Evolutionary conservation across 2,113 vertebrate species (phyloP), one percentile per base, ranked within the genome.

Genomic region (Hipposideros armiger): DNA sequence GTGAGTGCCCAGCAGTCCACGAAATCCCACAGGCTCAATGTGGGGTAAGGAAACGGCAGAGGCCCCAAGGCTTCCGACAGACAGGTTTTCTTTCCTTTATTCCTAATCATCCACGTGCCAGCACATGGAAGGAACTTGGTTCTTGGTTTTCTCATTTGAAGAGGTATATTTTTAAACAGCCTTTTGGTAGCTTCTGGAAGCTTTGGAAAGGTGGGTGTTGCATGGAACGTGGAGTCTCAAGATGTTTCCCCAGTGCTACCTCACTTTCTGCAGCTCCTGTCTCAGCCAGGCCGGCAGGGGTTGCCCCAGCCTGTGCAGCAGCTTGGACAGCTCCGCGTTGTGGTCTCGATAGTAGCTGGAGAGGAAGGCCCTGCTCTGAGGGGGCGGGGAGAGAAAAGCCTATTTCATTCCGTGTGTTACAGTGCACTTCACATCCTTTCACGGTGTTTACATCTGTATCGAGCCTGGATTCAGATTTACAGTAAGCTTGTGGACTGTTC

Each of bases 241-340:
- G 95, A 87, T 64, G 74, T 40, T 93, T 97, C 40, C 97, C 92
- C 93, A 89, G 47, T 97, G 98, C 98, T 98, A 98, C 98, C 99
- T 99, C 97, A 99, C 99, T 98, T 99, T 99, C 98, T 99, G 99
- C 16, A 99, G 99, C 97, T 99, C 99, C 96, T 99, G 99, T 98
- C 99, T 98, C 52, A 99, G 98, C 99, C 99, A 99, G 0, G 99
- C 99, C 6, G 99, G 99, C 92, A 99, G 98, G 2, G 99, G 99
- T 97, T 99, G 99, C 90, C 99, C 99, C 93, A 99, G 95, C 91
- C 98, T 99, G 98, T 99, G 99, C 86, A 99, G 98, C 93, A 99
- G 98, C 98, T 99, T 99, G 70, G 99, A 99, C 94, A 99, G 98
- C 97, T 99, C 99, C 97, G 99, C 98, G 28, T 99, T 99, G 98